Percentiles rank a stretch among this genome's conserved stretches.
These are phyloP conservation scores for Taeniopygia guttata DNA, from an alignment of 2,797 vertebrate genomes.

Conservation along the genomic window DNA sequence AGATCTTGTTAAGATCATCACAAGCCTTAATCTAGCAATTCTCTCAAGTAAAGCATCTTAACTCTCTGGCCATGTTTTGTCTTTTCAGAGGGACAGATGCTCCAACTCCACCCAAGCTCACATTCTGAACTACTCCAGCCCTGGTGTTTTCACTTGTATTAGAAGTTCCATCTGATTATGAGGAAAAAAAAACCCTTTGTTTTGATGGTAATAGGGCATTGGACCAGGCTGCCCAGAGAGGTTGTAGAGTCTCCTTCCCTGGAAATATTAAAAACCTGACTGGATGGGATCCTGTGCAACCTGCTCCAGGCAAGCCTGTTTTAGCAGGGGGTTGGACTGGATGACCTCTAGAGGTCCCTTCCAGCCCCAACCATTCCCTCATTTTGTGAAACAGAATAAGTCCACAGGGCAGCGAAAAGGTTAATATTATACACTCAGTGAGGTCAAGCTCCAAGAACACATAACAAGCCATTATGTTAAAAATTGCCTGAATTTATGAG, in stretches of 20 bases:
- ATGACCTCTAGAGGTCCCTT: neutral
- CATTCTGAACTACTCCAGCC: neutral
- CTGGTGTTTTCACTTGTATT: neutral
- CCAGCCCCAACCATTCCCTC: neutral
- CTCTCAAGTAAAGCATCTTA: neutral
- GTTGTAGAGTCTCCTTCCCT: neutral
- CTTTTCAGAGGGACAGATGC: neutral
- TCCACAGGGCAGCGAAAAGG: conserved; percentile 11
- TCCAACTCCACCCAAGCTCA: neutral
- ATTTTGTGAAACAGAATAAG: neutral
- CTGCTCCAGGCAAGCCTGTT: neutral
- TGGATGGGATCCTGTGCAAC: neutral
- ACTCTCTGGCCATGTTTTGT: neutral
- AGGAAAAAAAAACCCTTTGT: neutral
- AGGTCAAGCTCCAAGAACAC: conserved; percentile 61
- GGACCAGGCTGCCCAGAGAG: neutral
- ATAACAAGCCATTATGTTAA: conserved; percentile 63
- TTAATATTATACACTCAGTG: conserved; percentile 22
- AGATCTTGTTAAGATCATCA: neutral
- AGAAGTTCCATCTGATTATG: neutral
- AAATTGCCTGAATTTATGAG: conserved; percentile 65
- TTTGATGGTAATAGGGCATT: neutral
- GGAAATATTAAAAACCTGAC: neutral
- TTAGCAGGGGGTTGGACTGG: neutral
- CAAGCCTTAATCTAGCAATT: neutral